Base-by-base conservation (phyloP, 1,140 invertebrate genomes). In the Zeugodacus cucurbitae region DNA sequence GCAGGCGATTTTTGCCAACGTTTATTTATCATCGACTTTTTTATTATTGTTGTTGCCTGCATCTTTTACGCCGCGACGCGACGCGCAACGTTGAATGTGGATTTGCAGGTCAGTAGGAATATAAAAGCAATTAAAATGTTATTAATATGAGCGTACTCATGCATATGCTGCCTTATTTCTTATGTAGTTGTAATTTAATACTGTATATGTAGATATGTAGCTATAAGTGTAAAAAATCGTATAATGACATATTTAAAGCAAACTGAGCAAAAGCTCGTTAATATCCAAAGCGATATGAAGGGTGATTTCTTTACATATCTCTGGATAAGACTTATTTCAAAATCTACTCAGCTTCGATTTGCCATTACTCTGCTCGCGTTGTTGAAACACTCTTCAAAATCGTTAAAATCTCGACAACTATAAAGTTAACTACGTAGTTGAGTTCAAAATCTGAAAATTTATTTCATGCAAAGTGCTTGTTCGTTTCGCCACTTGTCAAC, bases 31-130 rank as follows among this genome's bases (percentile, higher is more conserved):
- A 48, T 48, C 10, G 6, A 10, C 26, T 70, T 26, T 44, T 82
- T 82, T 29, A 17, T 29, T 14, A 17, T 48, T 54, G n/a, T 44
- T 74, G 1, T 82, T 14, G n/a, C 4, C 34, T 48, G 34, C 7
- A 22, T 4, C 37, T 74, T 74, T 10, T 8, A 78, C 32, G 37
- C 8, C n/a, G 70, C 32, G 64, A 20, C 34, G 70, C 74, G 22
- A 29, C 22, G 41, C 26, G n/a, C 10, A 26, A 48, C 74, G 41
- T 82, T n/a, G n/a, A 54, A 48, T 82, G 41, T 82, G 74, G 74
- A 82, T 82, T 82, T 82, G 74, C 74, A 82, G 74, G 74, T 82
- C 74, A 82, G 74, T 82, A 48, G 41, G 74, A 82, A 82, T 82
- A 54, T n/a, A 82, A 48, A 82, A 26, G 41, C n/a, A 82, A 82